phyloP scores from a whole-genome alignment of 2,113 vertebrate species.

The Pelecanoides urinatrix region DNA sequence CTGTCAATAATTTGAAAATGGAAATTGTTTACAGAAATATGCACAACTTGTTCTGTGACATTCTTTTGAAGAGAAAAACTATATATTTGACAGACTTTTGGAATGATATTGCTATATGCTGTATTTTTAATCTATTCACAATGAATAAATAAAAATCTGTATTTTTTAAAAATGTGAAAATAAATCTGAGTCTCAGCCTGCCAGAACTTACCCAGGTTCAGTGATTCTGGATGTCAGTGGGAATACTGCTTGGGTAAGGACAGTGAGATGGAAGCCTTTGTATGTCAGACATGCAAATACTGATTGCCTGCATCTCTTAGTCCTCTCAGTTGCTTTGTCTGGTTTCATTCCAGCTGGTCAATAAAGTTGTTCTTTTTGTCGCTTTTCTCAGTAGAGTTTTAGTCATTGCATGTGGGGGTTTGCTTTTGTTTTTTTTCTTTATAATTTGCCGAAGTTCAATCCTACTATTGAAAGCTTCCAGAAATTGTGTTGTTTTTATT shows the following conservation, averaged over 20 bases:
- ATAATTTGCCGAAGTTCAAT: neutral
- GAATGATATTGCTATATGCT: conserved; percentile 14
- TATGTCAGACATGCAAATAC: neutral
- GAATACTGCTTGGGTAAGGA: neutral
- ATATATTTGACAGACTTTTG: neutral
- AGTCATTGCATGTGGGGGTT: neutral
- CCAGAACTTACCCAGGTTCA: neutral
- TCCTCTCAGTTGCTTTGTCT: neutral
- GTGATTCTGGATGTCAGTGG: neutral
- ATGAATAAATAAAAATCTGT: conserved; percentile 50
- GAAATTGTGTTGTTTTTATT: neutral
- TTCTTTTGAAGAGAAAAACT: neutral
- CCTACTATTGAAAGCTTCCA: neutral
- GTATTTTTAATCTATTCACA: conserved; percentile 56
- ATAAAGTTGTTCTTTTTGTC: conserved; percentile 18
- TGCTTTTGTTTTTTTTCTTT: neutral
- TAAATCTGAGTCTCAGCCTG: neutral
- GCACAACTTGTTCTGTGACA: neutral
- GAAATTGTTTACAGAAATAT: conserved; percentile 38
- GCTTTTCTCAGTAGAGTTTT: neutral
- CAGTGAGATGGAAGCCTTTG: neutral
- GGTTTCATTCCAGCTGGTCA: conserved; percentile 5
- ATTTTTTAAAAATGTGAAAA: neutral
- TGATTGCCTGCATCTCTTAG: neutral
- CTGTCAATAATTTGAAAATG: neutral